These are phyloP conservation scores for Eulithis prunata DNA, from an alignment of 2,888 invertebrate genomes.

Conservation along the genomic window DNA sequence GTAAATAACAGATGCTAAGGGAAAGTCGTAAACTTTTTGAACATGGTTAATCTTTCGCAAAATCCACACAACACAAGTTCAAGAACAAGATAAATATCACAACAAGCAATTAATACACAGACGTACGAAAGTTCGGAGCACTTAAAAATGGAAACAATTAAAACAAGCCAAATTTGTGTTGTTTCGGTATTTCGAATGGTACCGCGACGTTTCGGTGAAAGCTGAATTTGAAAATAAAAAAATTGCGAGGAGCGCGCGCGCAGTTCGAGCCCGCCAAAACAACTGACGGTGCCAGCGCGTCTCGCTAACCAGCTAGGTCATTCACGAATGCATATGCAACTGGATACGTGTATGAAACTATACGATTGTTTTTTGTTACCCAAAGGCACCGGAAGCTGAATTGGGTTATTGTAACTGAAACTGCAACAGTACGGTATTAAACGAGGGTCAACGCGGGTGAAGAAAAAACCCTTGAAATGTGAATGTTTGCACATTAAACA, in stretches of 20 bases:
- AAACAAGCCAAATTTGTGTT: conserved; percentile 41
- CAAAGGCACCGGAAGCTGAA: conserved; percentile 23
- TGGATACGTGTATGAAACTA: conserved; percentile 9
- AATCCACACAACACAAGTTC: conserved; percentile 21
- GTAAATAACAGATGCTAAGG: neutral
- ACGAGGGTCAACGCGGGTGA: conserved; percentile 28
- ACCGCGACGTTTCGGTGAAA: conserved; percentile 42
- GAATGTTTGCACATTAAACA: conserved; percentile 43
- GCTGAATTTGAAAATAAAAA: conserved; percentile 44
- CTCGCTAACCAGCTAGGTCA: conserved; percentile 70
- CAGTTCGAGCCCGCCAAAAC: conserved; percentile 69
- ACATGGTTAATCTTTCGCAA: conserved; percentile 6
- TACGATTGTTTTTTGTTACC: conserved; percentile 10
- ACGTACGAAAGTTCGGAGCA: conserved; percentile 37
- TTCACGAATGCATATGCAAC: conserved; percentile 52
- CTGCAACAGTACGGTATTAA: conserved; percentile 14
- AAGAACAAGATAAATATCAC: conserved; percentile 28
- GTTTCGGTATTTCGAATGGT: conserved; percentile 42
- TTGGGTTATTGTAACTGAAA: conserved; percentile 23
- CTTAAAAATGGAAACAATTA: conserved; percentile 42
- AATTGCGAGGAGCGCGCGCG: conserved; percentile 63
- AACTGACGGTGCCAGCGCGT: conserved; percentile 75
- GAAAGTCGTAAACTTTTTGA: conserved; percentile 6
- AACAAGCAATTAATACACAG: conserved; percentile 33
- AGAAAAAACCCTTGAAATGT: conserved; percentile 41